Base-by-base conservation (phyloP, 2,888 invertebrate genomes). In the Platynereis dumerilii region DNA sequence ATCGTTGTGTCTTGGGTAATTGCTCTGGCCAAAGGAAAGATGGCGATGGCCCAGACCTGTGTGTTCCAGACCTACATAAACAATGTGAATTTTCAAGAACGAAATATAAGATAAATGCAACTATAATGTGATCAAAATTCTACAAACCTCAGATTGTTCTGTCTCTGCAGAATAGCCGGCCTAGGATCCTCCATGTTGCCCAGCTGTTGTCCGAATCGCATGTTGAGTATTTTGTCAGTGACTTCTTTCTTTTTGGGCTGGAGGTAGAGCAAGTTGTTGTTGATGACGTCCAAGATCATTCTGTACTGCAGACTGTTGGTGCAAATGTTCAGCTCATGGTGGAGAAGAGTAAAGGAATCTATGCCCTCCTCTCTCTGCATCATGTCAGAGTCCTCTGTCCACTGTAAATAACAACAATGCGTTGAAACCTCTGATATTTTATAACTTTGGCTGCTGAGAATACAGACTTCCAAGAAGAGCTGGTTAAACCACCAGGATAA, bases 251-350 rank as follows among this genome's bases (percentile, higher is more conserved):
- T 88, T 79, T 94, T 92, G 0, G 98, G 97, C 84, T 98, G 98
- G 64, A 98, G 96, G 84, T 95, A 96, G 0, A 99, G 87, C 60
- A 99, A 87, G 34, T 99, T 88, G 87, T 98, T 97, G 87, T 99
- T 99, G 2, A 99, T 93, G 75, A 99, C 92, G 85, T 99, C 99
- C 77, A 99, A 86, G 45, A 99, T 90, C 94, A 98, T 97, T 1
- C 92, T 93, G 84, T 97, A 98, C 89, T 95, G 88, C 24, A 84
- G 76, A 86, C 95, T 94, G 86, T 96, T 97, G 52, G 96, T 96
- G 86, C 94, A 95, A n/a, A 96, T 95, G 81, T 97, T 96, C 42
- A 99, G 88, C 86, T 98, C 98, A 82, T 99, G 94, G 86, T 99
- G 99, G 90, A 97, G 95, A 58, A 99, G 87, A 0, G 96, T 97